Conservation (phyloP, 2,888 invertebrate genomes). For the Pimpla rufipes region DNA sequence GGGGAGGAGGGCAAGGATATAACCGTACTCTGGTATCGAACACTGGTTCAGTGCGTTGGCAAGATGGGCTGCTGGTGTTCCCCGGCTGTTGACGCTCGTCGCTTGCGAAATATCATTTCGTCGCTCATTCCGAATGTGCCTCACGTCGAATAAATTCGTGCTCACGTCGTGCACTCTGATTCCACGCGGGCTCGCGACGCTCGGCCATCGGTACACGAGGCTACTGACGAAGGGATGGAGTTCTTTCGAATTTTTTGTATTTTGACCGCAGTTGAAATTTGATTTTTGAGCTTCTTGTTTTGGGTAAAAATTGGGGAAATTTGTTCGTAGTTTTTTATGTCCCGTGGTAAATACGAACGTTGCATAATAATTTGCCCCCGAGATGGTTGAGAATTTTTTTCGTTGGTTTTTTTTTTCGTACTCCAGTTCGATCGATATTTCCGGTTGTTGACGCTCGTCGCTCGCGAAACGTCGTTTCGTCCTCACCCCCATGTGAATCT, state of each 20-base stretch:
- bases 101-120: conserved; percentile 40
- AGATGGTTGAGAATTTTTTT: background rate
- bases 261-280: background rate
- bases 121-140: conserved; percentile 15
- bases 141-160: conserved; percentile 6
- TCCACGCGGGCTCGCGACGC: too few relatives aligned
- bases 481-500: background rate
- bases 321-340: background rate
- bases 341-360: too few relatives aligned
- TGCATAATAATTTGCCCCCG: too few relatives aligned
- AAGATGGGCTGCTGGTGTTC: conserved; percentile 75
- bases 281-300: background rate
- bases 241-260: background rate
- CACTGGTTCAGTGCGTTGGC: conserved; percentile 81
- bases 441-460: conserved; percentile 58
- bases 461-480: conserved; percentile 39
- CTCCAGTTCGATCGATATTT: too few relatives aligned
- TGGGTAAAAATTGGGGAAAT: background rate
- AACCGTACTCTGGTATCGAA: conserved; percentile 83
- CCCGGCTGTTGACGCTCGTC: conserved; percentile 57
- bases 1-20: conserved; percentile 80
- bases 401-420: background rate
- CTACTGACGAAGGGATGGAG: background rate
- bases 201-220: background rate
- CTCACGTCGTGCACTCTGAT: background rate